Base-by-base conservation (phyloP, 2,888 invertebrate species). In the Dione vanillae region DNA sequence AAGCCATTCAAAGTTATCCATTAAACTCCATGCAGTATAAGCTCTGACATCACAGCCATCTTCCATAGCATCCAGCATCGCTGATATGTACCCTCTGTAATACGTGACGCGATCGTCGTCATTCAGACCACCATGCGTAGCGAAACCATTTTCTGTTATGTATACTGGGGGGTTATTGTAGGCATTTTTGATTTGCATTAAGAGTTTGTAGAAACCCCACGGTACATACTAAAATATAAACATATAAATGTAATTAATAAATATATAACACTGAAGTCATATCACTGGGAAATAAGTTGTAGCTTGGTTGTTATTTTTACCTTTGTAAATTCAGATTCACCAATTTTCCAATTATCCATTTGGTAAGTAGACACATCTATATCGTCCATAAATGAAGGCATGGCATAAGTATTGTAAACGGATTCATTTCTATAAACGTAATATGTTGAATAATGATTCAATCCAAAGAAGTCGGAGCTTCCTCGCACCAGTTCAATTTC, bases 1-100 rank as follows among this genome's bases (percentile, higher is more conserved):
- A 19, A 82, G 76, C 95, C 95, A 95, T 82, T 95, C 95, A 76
- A 95, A 94, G 78, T 94, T 95, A 77, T 96, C 95, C 85, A 95
- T 87, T 0, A 95, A 83, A 66, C 94, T 94, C 95, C 95, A 95
- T 7, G 91, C 91, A 0, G 93, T 92, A 81, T 94, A 95, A 0
- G 90, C 94, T 65, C 77, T 80, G 2, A 94, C 80, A 69, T 92
- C 84, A 59, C 87, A 88, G 0, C 88, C 88, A 10, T 91, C 89
- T 35, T 88, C 85, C 0, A 92, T 83, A 5, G 93, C 92, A 52
- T 90, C 84, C 62, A 91, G 73, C 77, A 94, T 76, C 37, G 87
- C 89, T 19, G 79, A 73, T 27, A 94, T 74, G 75, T 94, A 92
- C 1, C 74, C 75, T 73, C 85, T 82, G 62, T 86, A 77, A 80